Conservation (phyloP, 2,113 vertebrate genomes). For the Condylura cristata region DNA sequence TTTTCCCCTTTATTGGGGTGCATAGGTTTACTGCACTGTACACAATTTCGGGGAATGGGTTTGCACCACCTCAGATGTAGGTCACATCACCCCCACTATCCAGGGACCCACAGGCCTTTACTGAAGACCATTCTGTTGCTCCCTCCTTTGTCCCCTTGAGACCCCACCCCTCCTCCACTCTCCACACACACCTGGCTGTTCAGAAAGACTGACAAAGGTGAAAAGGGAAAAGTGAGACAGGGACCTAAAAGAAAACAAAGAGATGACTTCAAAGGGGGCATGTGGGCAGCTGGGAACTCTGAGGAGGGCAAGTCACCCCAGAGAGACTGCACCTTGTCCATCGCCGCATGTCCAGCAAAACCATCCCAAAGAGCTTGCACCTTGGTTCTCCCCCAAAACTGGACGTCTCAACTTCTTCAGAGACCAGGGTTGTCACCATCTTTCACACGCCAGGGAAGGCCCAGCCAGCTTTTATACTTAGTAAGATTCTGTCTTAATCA, state of each 20-base stretch:
- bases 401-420: not conserved
- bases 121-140: no score
- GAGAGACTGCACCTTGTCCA: not conserved
- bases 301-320: rapidly evolving
- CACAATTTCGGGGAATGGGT: no score
- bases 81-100: no score
- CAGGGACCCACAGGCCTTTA: no score
- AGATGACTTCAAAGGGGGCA: not conserved
- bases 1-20: no score
- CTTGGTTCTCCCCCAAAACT: not conserved
- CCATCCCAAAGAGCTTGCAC: rapidly evolving
- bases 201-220: not conserved
- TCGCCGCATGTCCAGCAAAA: no score
- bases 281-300: not conserved
- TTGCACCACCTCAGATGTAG: no score
- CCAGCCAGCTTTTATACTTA: slow-evolving; percentile 24
- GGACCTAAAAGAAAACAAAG: not conserved
- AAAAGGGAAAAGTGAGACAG: not conserved
- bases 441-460: not conserved
- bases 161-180: no score
- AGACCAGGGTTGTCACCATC: not conserved
- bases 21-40: no score
- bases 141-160: no score
- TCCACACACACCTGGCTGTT: not conserved
- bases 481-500: slow-evolving; percentile 70